phyloP scores from a whole-genome alignment of 2,888 invertebrate species.

The Eupithecia insigniata region DNA sequence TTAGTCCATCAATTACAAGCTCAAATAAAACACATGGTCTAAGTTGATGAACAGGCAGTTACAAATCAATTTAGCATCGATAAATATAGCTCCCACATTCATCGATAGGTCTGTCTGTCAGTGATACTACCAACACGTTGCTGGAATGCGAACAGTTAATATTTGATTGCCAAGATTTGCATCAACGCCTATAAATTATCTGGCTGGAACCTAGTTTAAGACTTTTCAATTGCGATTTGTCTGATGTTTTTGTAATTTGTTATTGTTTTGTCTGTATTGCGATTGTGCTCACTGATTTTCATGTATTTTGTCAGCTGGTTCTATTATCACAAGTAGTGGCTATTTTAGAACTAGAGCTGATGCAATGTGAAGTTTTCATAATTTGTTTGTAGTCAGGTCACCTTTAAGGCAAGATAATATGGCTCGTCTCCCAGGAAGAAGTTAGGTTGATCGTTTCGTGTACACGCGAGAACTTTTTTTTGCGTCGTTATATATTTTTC shows the following conservation, averaged over 20 bases:
- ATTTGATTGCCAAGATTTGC: constrained; percentile 40
- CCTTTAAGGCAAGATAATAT: neutral
- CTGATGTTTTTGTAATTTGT: neutral
- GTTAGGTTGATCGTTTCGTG: no score
- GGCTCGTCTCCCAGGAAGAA: neutral
- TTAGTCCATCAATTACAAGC: neutral
- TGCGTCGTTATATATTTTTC: no score
- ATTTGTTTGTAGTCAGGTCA: neutral
- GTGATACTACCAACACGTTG: constrained; percentile 5
- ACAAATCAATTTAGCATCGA: neutral
- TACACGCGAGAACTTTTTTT: no score
- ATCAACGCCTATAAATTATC: constrained; percentile 7
- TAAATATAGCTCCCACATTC: neutral
- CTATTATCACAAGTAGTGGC: neutral
- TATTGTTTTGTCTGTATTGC: neutral
- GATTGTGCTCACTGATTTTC: neutral
- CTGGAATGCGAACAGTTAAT: constrained; percentile 8
- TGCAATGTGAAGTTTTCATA: neutral
- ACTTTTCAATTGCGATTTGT: neutral
- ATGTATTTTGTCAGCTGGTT: constrained; percentile 4
- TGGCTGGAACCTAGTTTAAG: constrained; percentile 4
- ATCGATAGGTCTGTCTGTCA: neutral
- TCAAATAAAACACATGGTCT: neutral
- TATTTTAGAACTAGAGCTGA: neutral
- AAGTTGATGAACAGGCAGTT: neutral